Evolutionary conservation across 2,888 invertebrate genomes (phyloP).

Genomic region (Agonopterix heracliana): DNA sequence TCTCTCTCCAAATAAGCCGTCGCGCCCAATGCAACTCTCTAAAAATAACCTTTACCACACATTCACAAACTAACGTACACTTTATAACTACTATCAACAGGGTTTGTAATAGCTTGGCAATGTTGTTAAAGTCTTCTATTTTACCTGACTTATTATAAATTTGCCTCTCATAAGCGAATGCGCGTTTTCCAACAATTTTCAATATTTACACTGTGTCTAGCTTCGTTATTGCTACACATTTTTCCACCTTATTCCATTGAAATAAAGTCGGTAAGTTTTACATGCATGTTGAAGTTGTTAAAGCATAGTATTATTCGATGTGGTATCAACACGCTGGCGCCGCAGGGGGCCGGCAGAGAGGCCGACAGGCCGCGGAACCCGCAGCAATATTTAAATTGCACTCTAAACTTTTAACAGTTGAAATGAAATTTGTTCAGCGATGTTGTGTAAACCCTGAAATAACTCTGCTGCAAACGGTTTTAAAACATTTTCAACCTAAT

Average conservation of each 20-base stretch:
- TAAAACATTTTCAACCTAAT: conserved; percentile 14
- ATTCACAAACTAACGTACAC: background rate
- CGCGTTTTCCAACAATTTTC: conserved; percentile 27
- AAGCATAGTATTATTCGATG: no score
- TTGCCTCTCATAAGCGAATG: conserved; percentile 30
- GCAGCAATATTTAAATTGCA: conserved; percentile 55
- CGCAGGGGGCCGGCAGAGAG: background rate
- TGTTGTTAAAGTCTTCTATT: conserved; percentile 23
- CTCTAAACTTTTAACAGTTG: conserved; percentile 59
- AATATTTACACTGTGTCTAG: no score
- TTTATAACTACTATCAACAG: background rate
- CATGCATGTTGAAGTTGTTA: no score
- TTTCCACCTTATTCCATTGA: no score
- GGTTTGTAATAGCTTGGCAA: background rate
- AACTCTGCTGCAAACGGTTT: conserved; percentile 23
- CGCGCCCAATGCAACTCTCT: conserved; percentile 58
- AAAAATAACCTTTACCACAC: conserved; percentile 37
- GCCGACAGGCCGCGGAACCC: conserved; percentile 7
- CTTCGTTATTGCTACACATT: no score
- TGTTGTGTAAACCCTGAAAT: conserved; percentile 50
- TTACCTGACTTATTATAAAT: conserved; percentile 51
- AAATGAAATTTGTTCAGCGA: conserved; percentile 65
- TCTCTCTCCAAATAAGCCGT: conserved; percentile 63
- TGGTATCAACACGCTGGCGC: no score
- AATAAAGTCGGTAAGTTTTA: no score